These are phyloP conservation scores for Phenganax subtilis DNA, from an alignment of 92 coral and sea anemone genomes.

Conservation along the genomic window DNA sequence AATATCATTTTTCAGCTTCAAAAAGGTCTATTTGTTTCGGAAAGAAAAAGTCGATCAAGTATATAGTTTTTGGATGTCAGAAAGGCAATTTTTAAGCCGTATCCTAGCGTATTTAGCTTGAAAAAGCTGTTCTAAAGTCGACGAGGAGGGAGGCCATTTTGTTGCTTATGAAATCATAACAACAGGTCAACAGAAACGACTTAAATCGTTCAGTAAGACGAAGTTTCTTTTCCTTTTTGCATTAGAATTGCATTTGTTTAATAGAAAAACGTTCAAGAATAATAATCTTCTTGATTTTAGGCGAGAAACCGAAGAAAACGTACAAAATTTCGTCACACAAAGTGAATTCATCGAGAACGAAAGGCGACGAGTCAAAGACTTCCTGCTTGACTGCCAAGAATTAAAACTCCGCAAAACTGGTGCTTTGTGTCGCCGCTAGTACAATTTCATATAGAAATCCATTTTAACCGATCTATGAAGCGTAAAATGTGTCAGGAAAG, in stretches of 20 bases:
- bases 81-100: not conserved
- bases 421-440: not conserved
- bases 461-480: conserved; percentile 44
- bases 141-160: conserved; percentile 8
- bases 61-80: not conserved
- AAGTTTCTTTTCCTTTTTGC: not conserved
- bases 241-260: not conserved
- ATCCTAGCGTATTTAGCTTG: not conserved
- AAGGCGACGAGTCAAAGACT: not conserved
- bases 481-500: conserved; percentile 46
- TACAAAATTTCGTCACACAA: no score
- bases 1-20: not conserved
- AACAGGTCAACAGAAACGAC: not conserved
- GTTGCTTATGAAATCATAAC: not conserved
- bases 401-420: not conserved
- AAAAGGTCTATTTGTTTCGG: not conserved
- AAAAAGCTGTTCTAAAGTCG: not conserved
- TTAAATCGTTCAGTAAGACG: not conserved
- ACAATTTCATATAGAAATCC: not conserved
- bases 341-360: not conserved
- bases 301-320: conserved; percentile 3
- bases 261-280: not conserved
- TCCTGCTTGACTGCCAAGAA: not conserved
- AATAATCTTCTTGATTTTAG: not conserved
- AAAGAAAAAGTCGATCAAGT: not conserved